Evolutionary conservation across 2,113 vertebrate species (phyloP).

Genomic region (Seriola quinqueradiata): DNA sequence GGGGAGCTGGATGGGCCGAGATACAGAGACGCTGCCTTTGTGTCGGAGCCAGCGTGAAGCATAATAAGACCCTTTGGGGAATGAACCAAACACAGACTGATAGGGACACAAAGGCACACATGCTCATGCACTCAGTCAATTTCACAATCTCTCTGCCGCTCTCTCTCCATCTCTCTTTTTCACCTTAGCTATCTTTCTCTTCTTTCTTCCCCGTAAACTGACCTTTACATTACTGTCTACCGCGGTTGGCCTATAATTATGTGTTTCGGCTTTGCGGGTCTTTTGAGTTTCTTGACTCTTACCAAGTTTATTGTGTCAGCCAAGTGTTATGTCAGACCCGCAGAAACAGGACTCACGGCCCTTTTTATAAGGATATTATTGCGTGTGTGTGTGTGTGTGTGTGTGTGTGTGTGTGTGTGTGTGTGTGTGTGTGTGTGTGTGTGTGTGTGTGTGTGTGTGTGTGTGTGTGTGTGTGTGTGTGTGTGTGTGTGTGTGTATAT

Average conservation of each 20-base stretch:
- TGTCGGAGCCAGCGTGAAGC: slow-evolving; percentile 66
- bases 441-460: neutral
- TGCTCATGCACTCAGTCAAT: slow-evolving; percentile 74
- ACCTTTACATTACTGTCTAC: slow-evolving; percentile 54
- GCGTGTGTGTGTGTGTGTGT: neutral
- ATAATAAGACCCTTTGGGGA: slow-evolving; percentile 85
- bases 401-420: neutral
- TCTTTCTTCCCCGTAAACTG: slow-evolving; percentile 45
- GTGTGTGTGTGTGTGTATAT: neutral
- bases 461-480: neutral
- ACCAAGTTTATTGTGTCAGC: slow-evolving; percentile 44
- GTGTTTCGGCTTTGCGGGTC: slow-evolving; percentile 32
- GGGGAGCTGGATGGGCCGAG: slow-evolving; percentile 72
- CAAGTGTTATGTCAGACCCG: slow-evolving; percentile 36
- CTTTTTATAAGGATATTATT: slow-evolving; percentile 27
- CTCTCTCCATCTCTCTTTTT: slow-evolving; percentile 21
- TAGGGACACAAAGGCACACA: slow-evolving; percentile 77
- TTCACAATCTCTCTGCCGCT: slow-evolving; percentile 56
- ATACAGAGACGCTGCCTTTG: slow-evolving; percentile 77
- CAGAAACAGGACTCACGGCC: slow-evolving; percentile 17
- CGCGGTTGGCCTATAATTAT: slow-evolving; percentile 33
- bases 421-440: neutral
- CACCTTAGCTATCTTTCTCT: slow-evolving; percentile 3
- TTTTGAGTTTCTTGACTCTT: slow-evolving; percentile 27
- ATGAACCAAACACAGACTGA: slow-evolving; percentile 75